Evolutionary conservation across 64 coral and sea anemone genomes (phyloP).

Genomic region (Orbicella faveolata): DNA sequence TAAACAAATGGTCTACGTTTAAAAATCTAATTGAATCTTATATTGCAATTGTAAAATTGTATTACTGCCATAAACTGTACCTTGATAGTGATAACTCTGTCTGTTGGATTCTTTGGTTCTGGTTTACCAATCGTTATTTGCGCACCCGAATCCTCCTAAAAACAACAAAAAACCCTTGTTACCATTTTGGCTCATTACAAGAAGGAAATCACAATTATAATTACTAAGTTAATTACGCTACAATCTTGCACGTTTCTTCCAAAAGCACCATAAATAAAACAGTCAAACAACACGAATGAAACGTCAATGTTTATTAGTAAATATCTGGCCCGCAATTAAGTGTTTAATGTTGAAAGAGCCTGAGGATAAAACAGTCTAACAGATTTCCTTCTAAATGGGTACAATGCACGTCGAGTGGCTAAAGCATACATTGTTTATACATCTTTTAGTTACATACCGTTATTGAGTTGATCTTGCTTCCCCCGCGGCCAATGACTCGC

Average conservation of each 20-base stretch:
- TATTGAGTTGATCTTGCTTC: slow-evolving; percentile 97
- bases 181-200: neutral
- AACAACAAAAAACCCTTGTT: neutral
- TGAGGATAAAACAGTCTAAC: too few relatives aligned
- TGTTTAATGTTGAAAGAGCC: too few relatives aligned
- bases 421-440: neutral
- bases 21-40: too few relatives aligned
- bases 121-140: slow-evolving; percentile 99
- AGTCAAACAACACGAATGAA: too few relatives aligned
- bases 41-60: neutral
- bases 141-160: slow-evolving; percentile 94
- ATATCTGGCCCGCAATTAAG: too few relatives aligned
- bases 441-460: slow-evolving; percentile 67
- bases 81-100: slow-evolving; percentile 97
- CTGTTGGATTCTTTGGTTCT: slow-evolving; percentile 81
- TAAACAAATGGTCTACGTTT: too few relatives aligned
- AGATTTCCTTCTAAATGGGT: neutral
- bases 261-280: too few relatives aligned
- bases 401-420: neutral
- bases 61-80: slow-evolving; percentile 30
- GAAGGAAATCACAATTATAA: too few relatives aligned
- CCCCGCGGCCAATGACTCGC: slow-evolving; percentile 96
- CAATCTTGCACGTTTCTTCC: too few relatives aligned
- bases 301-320: too few relatives aligned
- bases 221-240: too few relatives aligned